A percentile compares a stretch with the other conserved stretches of the same genome.
Conservation (phyloP, 2,888 invertebrate genomes). For the Allacma fusca region DNA sequence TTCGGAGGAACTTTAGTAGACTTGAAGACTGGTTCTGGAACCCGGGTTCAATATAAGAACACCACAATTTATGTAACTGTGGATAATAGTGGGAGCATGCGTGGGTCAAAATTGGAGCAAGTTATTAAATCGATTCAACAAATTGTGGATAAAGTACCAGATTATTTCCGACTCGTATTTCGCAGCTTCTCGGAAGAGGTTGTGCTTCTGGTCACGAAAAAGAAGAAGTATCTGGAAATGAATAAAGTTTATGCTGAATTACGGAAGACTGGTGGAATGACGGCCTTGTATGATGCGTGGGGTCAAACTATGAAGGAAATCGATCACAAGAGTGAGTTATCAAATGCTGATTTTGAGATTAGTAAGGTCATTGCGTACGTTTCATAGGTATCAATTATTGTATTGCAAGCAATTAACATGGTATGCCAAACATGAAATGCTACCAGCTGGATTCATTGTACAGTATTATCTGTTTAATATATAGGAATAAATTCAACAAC, state of each 20-base stretch:
- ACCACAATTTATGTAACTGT: not conserved
- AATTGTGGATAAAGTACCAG: slow-evolving; percentile 1
- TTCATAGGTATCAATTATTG: too few species aligned
- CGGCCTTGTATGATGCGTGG: not conserved
- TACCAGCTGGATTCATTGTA: too few species aligned
- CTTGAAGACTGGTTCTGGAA: too few species aligned
- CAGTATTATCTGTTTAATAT: not conserved
- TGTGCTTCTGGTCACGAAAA: not conserved
- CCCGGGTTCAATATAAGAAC: too few species aligned
- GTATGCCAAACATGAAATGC: too few species aligned
- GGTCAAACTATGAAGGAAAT: not conserved
- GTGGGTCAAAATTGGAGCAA: not conserved
- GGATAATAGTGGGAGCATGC: not conserved
- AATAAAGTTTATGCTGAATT: not conserved
- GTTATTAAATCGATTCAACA: not conserved
- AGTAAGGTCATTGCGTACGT: too few species aligned
- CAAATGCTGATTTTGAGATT: too few species aligned
- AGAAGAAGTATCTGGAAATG: not conserved
- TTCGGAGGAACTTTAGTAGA: too few species aligned
- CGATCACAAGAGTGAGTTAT: not conserved
- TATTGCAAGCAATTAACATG: too few species aligned
- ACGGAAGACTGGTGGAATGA: not conserved
- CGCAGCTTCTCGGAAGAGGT: not conserved
- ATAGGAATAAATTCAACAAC: not conserved
- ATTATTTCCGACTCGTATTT: not conserved